A percentile compares a stretch with the other conserved stretches of the same genome.
These are phyloP conservation scores for Tipula lateralis DNA, from an alignment of 2,888 invertebrate genomes.

Conservation along the genomic window DNA sequence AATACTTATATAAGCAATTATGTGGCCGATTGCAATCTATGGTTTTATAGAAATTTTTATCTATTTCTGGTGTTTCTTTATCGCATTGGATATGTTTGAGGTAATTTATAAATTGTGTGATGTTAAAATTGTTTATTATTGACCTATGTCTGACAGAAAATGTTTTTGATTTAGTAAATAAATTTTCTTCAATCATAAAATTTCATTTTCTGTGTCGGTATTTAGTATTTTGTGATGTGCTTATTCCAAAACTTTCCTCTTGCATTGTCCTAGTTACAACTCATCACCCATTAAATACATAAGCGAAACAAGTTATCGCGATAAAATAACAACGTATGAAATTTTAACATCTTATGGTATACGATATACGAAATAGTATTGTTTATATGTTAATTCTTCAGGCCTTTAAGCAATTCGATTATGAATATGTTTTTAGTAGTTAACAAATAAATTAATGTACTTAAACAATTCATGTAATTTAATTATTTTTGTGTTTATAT, in stretches of 20 bases:
- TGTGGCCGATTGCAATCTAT: neutral
- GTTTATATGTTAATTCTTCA: too few species aligned
- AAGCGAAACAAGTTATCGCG: neutral
- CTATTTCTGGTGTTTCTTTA: constrained; percentile 28
- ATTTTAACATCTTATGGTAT: neutral
- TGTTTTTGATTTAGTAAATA: neutral
- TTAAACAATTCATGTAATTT: too few species aligned
- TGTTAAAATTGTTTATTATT: neutral
- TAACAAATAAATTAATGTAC: too few species aligned
- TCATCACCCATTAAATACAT: neutral
- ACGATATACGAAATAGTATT: too few species aligned
- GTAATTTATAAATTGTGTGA: neutral
- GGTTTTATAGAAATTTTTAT: neutral
- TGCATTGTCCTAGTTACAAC: neutral
- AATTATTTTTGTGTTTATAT: neutral
- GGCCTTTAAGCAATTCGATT: too few species aligned
- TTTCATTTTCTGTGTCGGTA: neutral
- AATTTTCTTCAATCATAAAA: neutral
- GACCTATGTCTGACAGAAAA: neutral
- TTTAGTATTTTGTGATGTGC: neutral
- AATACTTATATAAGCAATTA: neutral
- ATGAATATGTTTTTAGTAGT: too few species aligned
- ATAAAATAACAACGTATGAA: neutral
- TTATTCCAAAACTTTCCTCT: neutral
- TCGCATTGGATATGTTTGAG: constrained; percentile 28